Conservation (phyloP, 1,140 invertebrate species). For the Protaetia brevitarsis region DNA sequence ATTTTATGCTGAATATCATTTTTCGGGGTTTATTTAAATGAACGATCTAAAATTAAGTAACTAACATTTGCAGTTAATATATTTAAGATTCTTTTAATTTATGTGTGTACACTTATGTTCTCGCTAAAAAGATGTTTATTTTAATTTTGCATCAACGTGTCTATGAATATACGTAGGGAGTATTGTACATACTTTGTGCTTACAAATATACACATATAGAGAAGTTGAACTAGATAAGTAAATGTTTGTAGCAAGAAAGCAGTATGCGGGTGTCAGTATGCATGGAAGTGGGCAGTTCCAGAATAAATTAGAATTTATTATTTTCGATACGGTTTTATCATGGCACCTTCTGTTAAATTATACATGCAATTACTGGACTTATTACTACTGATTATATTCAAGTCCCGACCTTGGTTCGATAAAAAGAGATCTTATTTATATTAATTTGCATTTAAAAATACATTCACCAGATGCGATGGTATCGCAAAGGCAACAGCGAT, state of each 20-base stretch:
- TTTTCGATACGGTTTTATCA: constrained; percentile 41
- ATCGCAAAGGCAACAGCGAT: background rate
- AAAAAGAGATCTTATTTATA: constrained; percentile 35
- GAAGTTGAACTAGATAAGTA: too few relatives aligned
- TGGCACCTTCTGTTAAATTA: constrained; percentile 35
- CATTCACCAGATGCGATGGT: constrained; percentile 23
- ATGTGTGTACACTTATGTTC: too few relatives aligned
- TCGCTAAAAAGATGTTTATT: too few relatives aligned
- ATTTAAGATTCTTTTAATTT: too few relatives aligned
- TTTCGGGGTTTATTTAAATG: too few relatives aligned
- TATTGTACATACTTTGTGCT: too few relatives aligned
- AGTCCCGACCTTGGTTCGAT: constrained; percentile 31
- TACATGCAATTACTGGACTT: constrained; percentile 36
- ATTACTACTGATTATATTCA: constrained; percentile 37
- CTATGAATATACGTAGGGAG: too few relatives aligned
- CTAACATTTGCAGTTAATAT: too few relatives aligned
- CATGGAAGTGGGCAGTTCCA: constrained; percentile 28
- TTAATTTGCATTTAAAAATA: constrained; percentile 36
- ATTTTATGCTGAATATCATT: too few relatives aligned
- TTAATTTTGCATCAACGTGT: too few relatives aligned
- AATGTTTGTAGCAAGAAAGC: background rate
- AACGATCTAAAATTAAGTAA: too few relatives aligned
- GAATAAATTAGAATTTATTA: constrained; percentile 43
- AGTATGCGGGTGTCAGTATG: constrained; percentile 12
- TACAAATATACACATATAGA: too few relatives aligned